A percentile compares a stretch with the other conserved stretches of the same genome.
These are phyloP conservation scores for Solea senegalensis DNA, from an alignment of 2,113 vertebrate species.

Conservation along the genomic window DNA sequence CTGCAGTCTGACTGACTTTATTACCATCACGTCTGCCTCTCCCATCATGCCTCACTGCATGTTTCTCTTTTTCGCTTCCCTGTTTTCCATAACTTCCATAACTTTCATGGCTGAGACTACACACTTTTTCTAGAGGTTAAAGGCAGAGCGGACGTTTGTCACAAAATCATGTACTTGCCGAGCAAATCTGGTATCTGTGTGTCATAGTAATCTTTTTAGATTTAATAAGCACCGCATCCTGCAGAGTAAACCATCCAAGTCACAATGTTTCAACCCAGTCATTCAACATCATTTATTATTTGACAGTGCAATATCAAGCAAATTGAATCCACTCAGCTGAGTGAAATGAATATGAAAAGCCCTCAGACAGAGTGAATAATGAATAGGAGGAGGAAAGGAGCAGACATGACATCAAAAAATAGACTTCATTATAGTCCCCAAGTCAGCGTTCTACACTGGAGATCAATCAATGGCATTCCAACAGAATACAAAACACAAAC, in stretches of 20 bases:
- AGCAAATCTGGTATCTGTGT: slow-evolving; percentile 8
- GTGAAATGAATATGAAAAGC: slow-evolving; percentile 37
- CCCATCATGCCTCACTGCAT: slow-evolving; percentile 15
- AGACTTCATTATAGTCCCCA: slow-evolving; percentile 27
- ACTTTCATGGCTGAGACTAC: slow-evolving; percentile 2
- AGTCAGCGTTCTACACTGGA: slow-evolving; percentile 20
- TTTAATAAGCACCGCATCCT: slow-evolving; percentile 30
- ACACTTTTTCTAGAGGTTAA: neutral
- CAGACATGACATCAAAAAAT: slow-evolving; percentile 40
- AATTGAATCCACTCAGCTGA: slow-evolving; percentile 37
- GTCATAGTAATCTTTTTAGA: slow-evolving; percentile 17
- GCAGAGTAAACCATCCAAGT: slow-evolving; percentile 11
- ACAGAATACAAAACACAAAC: slow-evolving; percentile 34
- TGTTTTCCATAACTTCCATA: slow-evolving; percentile 11
- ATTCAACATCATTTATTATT: slow-evolving; percentile 33
- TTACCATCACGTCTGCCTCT: slow-evolving; percentile 55
- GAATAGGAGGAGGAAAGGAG: slow-evolving; percentile 10
- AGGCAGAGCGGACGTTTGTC: slow-evolving; percentile 10
- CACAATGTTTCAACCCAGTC: slow-evolving; percentile 17
- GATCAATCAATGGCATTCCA: slow-evolving; percentile 27
- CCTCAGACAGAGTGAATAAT: neutral
- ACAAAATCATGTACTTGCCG: neutral
- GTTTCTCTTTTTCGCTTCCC: slow-evolving; percentile 21
- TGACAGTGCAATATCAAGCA: slow-evolving; percentile 35
- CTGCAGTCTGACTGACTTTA: slow-evolving; percentile 59